Evolutionary conservation across 2,113 vertebrate genomes (phyloP).

Genomic region (Ascaphus truei): DNA sequence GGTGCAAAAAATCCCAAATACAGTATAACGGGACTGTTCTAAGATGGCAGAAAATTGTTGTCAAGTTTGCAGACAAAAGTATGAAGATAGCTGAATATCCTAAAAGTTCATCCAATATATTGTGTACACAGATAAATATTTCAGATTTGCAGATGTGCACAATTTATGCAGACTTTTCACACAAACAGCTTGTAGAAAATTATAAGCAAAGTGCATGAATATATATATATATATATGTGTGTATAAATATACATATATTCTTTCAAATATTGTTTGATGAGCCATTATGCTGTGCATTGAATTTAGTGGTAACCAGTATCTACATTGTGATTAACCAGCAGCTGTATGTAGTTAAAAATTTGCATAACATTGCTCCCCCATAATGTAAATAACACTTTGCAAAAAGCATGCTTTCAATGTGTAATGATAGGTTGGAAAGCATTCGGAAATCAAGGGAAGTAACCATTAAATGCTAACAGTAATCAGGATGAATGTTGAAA

Average conservation of each 20-base stretch:
- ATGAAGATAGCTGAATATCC: background rate
- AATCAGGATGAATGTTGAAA: slow-evolving; percentile 47
- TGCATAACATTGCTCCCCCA: background rate
- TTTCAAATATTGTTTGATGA: slow-evolving; percentile 35
- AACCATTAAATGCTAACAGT: slow-evolving; percentile 40
- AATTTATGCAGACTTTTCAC: slow-evolving; percentile 11
- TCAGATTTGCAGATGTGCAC: slow-evolving; percentile 30
- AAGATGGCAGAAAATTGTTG: too few species aligned
- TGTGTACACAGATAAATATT: background rate
- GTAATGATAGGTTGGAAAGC: slow-evolving; percentile 31
- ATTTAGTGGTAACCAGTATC: slow-evolving; percentile 22
- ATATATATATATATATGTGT: slow-evolving; percentile 22
- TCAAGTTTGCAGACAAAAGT: background rate
- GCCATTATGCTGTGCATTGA: slow-evolving; percentile 25
- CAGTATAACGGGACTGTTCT: too few species aligned
- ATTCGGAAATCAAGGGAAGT: slow-evolving; percentile 43
- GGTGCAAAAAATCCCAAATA: too few species aligned
- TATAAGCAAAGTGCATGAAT: slow-evolving; percentile 11
- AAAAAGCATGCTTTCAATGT: slow-evolving; percentile 34
- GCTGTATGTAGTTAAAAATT: slow-evolving; percentile 32
- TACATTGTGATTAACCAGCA: slow-evolving; percentile 35
- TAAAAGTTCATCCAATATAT: background rate
- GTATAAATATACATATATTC: slow-evolving; percentile 27
- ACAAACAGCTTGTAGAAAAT: slow-evolving; percentile 19
- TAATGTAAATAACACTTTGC: slow-evolving; percentile 14